These are phyloP conservation scores for Oscarella lobularis DNA, from an alignment of 37 sponge, comb jelly and placozoan genomes.

Conservation along the genomic window DNA sequence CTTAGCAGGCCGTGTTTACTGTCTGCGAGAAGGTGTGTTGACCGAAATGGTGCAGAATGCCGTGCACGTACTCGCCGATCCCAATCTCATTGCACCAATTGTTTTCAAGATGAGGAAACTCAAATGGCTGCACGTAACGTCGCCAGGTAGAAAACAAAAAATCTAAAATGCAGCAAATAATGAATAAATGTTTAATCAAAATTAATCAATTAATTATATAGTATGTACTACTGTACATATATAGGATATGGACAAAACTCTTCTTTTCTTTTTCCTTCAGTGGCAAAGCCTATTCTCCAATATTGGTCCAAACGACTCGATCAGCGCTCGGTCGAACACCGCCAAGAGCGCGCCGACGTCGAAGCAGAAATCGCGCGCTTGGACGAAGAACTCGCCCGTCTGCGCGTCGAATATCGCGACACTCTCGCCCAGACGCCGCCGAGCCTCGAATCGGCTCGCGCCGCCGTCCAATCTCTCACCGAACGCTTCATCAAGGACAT, in stretches of 20 bases:
- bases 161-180: too few species aligned
- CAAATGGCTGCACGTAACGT: neutral
- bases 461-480: neutral
- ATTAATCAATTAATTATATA: too few species aligned
- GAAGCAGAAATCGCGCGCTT: neutral
- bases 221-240: too few species aligned
- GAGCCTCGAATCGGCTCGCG: neutral
- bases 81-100: neutral
- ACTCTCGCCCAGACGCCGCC: neutral
- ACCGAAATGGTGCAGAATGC: neutral
- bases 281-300: neutral
- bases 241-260: too few species aligned
- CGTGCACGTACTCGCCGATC: neutral
- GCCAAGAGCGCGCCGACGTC: neutral
- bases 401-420: neutral
- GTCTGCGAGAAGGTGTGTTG: too few species aligned
- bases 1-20: too few species aligned
- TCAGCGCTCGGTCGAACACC: neutral
- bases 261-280: too few species aligned
- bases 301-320: neutral
- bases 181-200: too few species aligned
- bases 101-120: neutral
- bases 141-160: too few species aligned
- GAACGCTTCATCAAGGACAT: neutral
- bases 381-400: neutral